Conservation (phyloP, 2,797 vertebrate species). For the Sebastolobus alascanus region DNA sequence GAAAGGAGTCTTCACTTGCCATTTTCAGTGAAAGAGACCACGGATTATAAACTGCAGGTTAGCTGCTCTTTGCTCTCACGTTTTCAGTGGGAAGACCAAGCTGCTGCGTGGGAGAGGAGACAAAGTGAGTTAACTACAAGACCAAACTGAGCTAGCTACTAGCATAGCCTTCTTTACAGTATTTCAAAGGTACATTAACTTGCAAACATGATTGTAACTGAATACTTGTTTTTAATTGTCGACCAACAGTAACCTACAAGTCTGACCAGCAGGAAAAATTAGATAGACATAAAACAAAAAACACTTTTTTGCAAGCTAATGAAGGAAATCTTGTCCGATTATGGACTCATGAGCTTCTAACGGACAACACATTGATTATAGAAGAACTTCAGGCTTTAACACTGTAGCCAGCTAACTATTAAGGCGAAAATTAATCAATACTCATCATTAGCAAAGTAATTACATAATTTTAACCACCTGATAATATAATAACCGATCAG, state of each 20-base stretch:
- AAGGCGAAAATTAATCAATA: background rate
- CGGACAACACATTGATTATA: no score
- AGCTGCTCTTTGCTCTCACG: background rate
- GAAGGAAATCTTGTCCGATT: background rate
- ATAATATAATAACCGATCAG: background rate
- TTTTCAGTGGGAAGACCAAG: no score
- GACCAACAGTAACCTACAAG: background rate
- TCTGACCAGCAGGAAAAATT: no score
- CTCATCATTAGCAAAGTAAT: background rate
- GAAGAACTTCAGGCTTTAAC: background rate
- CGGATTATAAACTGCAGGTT: background rate
- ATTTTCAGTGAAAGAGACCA: slow-evolving; percentile 12
- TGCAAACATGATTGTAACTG: background rate
- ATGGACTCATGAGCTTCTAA: background rate
- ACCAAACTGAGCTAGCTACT: background rate
- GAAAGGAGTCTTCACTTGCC: background rate
- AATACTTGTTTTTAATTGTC: background rate
- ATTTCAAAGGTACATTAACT: background rate
- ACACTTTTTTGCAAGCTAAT: background rate
- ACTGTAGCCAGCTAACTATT: background rate
- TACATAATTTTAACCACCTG: background rate
- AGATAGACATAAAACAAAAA: no score
- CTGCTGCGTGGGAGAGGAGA: background rate
- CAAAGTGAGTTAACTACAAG: background rate
- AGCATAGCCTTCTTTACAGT: background rate